Evolutionary conservation across 2,888 invertebrate species (phyloP), one percentile per base, ranked within the genome.

Genomic region (Spisula solida): DNA sequence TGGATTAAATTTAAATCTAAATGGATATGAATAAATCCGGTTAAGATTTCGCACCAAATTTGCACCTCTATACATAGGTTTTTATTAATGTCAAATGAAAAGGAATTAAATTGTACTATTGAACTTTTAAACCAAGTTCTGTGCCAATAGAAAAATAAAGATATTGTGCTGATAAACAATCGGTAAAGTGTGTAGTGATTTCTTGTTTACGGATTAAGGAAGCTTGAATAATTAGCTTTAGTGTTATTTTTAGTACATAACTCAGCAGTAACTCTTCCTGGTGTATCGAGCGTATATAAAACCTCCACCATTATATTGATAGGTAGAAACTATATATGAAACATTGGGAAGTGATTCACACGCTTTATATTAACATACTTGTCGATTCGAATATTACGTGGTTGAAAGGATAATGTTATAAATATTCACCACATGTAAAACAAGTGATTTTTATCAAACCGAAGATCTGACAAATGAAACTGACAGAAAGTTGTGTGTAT

Each of bases 41-140:
- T 75, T 75, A 75, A 75, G 75, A 75, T 34, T 75, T 75, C 75
- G 25, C 75, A 34, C 75, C 60, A 66, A 66, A 66, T 66, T 66
- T n/a, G 60, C 60, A 66, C 60, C n/a, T 66, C 2, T n/a, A 66
- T 66, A n/a, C 10, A 10, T 4, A 25, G 60, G 25, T 25, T 66
- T 66, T 25, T n/a, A 66, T 14, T 16, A 16, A 51, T 25, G n/a
- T n/a, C 25, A 66, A 66, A n/a, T 66, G 25, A 66, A 66, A 66
- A 25, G 10, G 25, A 66, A n/a, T 66, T 66, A 66, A 66, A 25
- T 25, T n/a, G 6, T 66, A 25, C 12, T n/a, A 66, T 1, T 66
- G 60, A 66, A 66, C 60, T 66, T 66, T 66, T 66, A 66, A 66
- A 66, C 60, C n/a, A 66, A 25, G 60, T 25, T 66, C 60, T 66